Base-by-base conservation (phyloP, 2,797 vertebrate species). In the Chloroceryle inda region DNA sequence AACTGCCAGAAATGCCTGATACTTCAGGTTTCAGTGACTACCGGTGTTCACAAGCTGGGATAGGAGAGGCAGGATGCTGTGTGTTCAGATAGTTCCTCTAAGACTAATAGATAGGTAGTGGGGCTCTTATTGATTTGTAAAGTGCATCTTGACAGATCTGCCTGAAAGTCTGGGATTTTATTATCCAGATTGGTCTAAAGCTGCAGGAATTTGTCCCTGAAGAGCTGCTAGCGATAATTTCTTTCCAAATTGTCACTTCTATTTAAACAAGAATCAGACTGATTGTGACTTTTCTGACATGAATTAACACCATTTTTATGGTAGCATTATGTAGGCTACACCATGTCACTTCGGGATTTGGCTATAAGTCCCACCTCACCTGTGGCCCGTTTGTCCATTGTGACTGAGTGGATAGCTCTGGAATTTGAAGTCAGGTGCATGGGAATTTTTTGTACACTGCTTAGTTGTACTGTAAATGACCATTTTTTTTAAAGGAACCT, bases 111-210 rank as follows among this genome's bases (percentile, higher is more conserved):
- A 5, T 71, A 75, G 14, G 35, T 84, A 74, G 56, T 1, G 1
- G 31, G n/a, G 35, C n/a, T 38, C 9, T 68, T 77, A 85, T 4
- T 89, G 85, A 69, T 89, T 87, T 85, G 26, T 76, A 31, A 84
- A 86, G 61, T 80, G 77, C 38, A 31, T 85, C 78, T 82, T 92
- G n/a, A 76, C 10, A 45, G 63, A 79, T 50, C 45, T 91, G 13
- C 71, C 71, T 55, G 21, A 58, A 87, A 85, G 23, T 45, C 62
- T 62, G 40, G 13, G 66, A 82, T 38, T 79, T 92, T n/a, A 76
- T 92, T 94, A 66, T 6, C 9, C 11, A 85, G 16, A 35, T 7
- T 1, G 14, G 45, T 29, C 33, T 61, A 64, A 89, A 87, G 63
- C 45, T 88, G 59, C 20, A 47, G 42, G 49, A 85, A 17, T 69